Conservation (phyloP, 2,797 vertebrate genomes). For the Malacoraja senta region DNA sequence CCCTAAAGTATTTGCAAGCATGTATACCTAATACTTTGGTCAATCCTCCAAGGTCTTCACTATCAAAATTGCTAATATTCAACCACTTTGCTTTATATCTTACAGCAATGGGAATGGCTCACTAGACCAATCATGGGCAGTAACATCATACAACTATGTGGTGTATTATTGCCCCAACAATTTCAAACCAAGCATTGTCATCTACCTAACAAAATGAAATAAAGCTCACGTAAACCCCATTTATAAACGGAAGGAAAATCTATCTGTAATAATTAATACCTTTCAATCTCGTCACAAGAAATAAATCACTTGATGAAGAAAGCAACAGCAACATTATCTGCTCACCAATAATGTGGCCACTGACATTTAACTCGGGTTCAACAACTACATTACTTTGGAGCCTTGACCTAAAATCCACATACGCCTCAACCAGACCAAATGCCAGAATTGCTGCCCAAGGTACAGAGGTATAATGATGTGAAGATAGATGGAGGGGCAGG, state of each 20-base stretch:
- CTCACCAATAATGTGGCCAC: not conserved
- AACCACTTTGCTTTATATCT: not conserved
- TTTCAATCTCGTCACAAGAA: not conserved
- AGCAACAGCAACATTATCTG: not conserved
- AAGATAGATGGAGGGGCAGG: too few species aligned
- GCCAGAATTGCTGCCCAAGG: too few species aligned
- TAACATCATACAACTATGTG: not conserved
- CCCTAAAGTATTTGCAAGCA: not conserved
- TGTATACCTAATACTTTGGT: not conserved
- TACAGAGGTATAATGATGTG: too few species aligned
- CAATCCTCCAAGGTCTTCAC: not conserved
- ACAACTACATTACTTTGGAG: not conserved
- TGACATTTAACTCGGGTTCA: not conserved
- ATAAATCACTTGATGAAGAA: not conserved
- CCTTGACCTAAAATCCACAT: not conserved
- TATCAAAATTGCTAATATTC: not conserved
- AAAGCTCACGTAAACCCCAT: not conserved
- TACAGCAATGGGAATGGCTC: not conserved
- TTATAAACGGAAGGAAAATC: not conserved
- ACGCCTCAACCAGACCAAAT: too few species aligned
- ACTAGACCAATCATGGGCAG: not conserved
- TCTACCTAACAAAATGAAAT: not conserved
- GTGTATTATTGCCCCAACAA: not conserved
- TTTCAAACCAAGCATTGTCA: not conserved
- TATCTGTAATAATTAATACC: too few species aligned